Conservation (phyloP, 1,140 invertebrate species). For the Apocrypta bakeri region DNA sequence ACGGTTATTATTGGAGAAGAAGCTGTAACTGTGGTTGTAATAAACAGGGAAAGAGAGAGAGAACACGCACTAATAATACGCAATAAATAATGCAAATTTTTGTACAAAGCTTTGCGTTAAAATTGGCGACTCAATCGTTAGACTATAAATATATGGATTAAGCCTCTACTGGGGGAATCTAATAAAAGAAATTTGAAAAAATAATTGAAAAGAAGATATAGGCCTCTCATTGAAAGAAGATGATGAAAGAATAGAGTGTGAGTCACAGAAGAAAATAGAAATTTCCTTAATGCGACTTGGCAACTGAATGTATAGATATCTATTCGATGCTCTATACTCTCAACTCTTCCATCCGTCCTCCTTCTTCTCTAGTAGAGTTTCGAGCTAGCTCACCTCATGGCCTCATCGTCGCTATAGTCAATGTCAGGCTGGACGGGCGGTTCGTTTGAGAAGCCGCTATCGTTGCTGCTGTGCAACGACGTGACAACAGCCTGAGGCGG, state of each 20-base stretch:
- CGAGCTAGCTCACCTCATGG: conserved; percentile 80
- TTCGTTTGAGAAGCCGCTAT: conserved; percentile 93
- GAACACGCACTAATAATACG: background rate
- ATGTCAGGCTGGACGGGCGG: conserved; percentile 90
- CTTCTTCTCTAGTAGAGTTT: background rate
- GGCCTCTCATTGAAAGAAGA: conserved; percentile 14
- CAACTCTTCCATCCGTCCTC: background rate
- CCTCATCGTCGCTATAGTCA: conserved; percentile 92
- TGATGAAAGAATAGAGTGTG: background rate
- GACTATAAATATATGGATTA: conserved; percentile 36
- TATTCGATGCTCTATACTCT: background rate
- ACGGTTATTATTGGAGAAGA: conserved; percentile 10
- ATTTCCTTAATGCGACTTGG: background rate
- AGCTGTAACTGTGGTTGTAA: background rate
- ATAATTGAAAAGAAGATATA: conserved; percentile 24
- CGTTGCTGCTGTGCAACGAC: conserved; percentile 91
- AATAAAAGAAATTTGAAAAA: conserved; percentile 35
- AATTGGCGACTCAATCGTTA: conserved; percentile 45
- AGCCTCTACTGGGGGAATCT: conserved; percentile 41
- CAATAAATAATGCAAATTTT: conserved; percentile 59
- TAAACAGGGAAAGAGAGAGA: conserved; percentile 14
- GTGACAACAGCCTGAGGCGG: conserved; percentile 76
- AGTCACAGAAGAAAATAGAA: background rate
- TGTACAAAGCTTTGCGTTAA: conserved; percentile 53
- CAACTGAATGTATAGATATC: background rate